Conservation (phyloP, 1,140 invertebrate genomes). For the Semibalanus balanoides region DNA sequence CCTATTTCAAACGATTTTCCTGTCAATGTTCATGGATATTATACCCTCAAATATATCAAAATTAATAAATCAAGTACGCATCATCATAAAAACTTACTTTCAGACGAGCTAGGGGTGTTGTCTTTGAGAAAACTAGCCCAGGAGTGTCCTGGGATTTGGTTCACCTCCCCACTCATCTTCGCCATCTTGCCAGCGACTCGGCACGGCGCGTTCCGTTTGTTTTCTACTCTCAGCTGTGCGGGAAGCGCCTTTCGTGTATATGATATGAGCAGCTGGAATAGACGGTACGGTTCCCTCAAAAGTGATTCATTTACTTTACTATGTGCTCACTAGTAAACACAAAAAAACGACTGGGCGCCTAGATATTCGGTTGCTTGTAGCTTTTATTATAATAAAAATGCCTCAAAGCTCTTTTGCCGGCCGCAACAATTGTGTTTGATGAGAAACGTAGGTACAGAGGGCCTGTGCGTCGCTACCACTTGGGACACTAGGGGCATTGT, state of each 20-base stretch:
- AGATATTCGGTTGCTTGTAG: no score
- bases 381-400: no score
- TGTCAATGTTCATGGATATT: neutral
- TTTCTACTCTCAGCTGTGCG: neutral
- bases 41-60: neutral
- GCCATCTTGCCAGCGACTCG: neutral
- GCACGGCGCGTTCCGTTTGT: conserved; percentile 1
- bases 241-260: neutral
- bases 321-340: no score
- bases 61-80: neutral
- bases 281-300: no score
- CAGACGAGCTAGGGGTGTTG: neutral
- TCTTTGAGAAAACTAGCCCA: neutral
- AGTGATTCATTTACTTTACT: no score
- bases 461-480: no score
- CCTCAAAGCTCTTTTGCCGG: no score
- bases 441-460: no score
- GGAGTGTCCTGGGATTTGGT: neutral
- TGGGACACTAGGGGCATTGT: no score
- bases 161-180: neutral
- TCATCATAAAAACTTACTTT: neutral
- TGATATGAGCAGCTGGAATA: no score
- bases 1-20: neutral
- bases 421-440: no score
- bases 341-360: no score